Base-by-base conservation (phyloP, 1,140 invertebrate genomes). In the Platyscapa corneri region DNA sequence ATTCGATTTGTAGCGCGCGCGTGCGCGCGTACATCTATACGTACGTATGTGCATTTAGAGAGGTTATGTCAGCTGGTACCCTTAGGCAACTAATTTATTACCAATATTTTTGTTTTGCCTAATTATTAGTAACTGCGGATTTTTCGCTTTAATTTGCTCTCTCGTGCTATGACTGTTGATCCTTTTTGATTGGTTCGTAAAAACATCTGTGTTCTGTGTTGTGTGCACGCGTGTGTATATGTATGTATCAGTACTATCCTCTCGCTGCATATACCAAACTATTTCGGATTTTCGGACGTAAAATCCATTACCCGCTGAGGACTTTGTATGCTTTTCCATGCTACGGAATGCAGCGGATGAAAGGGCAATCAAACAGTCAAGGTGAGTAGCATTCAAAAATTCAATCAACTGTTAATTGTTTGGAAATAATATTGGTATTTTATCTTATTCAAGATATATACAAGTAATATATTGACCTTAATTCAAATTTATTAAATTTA, bases 341-440 rank as follows among this genome's bases (percentile, higher is more conserved):
- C 91, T 88, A 93, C 92, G 92, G 91, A 91, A 93, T 94, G 91
- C 95, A 97, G 96, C 96, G 96, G 95, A 97, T 97, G 96, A 97
- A 97, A 97, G 96, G 96, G 95, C 96, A 97, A 95, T 95, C 96
- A 94, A 97, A 96, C 88, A 93, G 89, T 90, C 93, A 93, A 92
- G 92, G 93, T 93, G 88, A 92, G 91, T 60, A 20, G 32, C 39
- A 6, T 7, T 60, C 5, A 74, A 8, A 46, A 12, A 46, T n/a
- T n/a, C n/a, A n/a, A n/a, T n/a, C 1, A 70, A 37, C 18, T 74
- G 27, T 75, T 14, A 1, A 8, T 75, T 46, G 16, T 75, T 49
- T 75, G 16, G 16, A 49, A 72, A 46, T 30, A n/a, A 75, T n/a
- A 46, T 0, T 75, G 74, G 27, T 16, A 49, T 34, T 30, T 75